Base-by-base conservation (phyloP, 2,888 invertebrate species). In the Apotomis turbidana region DNA sequence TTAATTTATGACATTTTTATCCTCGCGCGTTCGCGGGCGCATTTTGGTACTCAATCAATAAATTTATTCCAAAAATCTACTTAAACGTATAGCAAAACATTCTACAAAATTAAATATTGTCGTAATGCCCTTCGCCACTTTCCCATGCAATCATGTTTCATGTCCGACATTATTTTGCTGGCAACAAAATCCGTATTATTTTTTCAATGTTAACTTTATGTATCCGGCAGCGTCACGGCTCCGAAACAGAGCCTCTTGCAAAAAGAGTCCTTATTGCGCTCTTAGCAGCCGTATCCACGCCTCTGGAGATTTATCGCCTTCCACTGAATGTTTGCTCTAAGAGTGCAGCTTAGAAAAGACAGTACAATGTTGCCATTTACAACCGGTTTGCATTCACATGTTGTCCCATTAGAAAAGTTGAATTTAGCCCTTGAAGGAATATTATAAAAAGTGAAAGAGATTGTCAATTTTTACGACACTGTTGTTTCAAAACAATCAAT, bases 201-300 rank as follows among this genome's bases (percentile, higher is more conserved):
- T 13, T 66, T 66, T 66, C 66, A 57, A 57, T 66, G 57, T 15
- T 57, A 66, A 66, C 44, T 68, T 46, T 68, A 66, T 62, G 15
- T 71, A 61, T 15, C 71, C 57, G 54, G 49, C 13, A 36, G 10
- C 67, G 67, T 68, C 67, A 57, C 38, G 38, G 67, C 67, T 68
- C 71, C 67, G 27, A 71, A 71, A 71, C 61, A 71, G 61, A 61
- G 71, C 51, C 55, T 57, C 55, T 67, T 51, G 61, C 61, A 71
- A 71, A 71, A 68, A 71, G 71, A 57, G 71, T 71, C 67, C 71
- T 71, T 71, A 71, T 71, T 68, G 67, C 71, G 67, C 67, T 71
- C 71, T 68, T 71, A 71, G 67, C 67, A 67, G 71, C 71, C 71
- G 67, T 71, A 71, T 67, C 71, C 71, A 71, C 67, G 71, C 71